These are phyloP conservation scores for Lasioglossum leucozonium DNA, from an alignment of 2,888 invertebrate genomes.

Conservation along the genomic window DNA sequence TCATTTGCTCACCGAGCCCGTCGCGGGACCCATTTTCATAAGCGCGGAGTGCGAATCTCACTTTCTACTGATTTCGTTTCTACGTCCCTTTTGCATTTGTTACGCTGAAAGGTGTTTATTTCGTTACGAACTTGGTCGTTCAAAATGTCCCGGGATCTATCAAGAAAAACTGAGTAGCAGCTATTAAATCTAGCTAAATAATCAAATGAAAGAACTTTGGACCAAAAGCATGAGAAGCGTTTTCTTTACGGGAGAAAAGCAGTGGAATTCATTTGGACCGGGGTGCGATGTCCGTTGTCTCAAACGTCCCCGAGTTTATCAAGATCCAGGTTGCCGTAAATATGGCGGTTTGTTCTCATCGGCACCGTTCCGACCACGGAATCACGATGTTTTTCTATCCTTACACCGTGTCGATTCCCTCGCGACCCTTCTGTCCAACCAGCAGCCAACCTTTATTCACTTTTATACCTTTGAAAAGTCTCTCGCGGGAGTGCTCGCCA, in stretches of 20 bases:
- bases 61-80: neutral
- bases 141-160: too few species aligned
- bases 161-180: too few species aligned
- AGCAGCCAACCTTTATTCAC: conserved; percentile 52
- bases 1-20: neutral
- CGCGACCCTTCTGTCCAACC: conserved; percentile 36
- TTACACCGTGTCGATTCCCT: neutral
- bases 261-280: neutral
- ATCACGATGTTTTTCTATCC: conserved; percentile 2
- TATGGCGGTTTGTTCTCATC: neutral
- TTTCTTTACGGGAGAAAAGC: neutral
- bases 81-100: neutral
- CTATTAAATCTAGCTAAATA: too few species aligned
- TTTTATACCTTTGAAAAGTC: conserved; percentile 52
- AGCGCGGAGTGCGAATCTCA: neutral
- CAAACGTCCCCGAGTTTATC: neutral
- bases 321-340: neutral
- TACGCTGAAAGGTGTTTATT: neutral
- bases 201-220: neutral
- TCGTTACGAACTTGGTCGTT: too few species aligned
- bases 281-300: neutral
- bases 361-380: neutral
- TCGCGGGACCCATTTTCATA: neutral
- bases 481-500: conserved; percentile 52
- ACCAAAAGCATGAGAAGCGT: neutral